Conservation (phyloP, 2,888 invertebrate genomes). For the Heliconius charithonia region DNA sequence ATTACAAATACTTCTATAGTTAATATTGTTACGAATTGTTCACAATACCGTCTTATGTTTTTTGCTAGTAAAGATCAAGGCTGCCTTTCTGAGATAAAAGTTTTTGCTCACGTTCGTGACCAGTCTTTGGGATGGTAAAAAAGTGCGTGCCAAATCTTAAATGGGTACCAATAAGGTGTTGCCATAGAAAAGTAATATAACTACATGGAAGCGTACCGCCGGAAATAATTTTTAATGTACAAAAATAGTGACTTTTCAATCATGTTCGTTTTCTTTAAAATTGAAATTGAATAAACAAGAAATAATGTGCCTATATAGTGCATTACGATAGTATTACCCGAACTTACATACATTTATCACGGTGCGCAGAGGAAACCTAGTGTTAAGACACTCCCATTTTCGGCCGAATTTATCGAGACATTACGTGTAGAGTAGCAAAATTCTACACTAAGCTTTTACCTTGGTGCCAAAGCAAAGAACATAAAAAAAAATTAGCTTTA, state of each 20-base stretch:
- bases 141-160: slow-evolving; percentile 74
- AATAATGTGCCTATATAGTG: no score
- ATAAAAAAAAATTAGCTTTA: no score
- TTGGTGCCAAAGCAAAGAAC: no score
- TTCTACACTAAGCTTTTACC: no score
- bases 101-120: slow-evolving; percentile 80
- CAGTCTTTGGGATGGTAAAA: slow-evolving; percentile 66
- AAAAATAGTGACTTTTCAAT: slow-evolving; percentile 29
- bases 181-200: slow-evolving; percentile 46
- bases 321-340: not conserved
- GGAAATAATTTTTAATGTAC: slow-evolving; percentile 49
- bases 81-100: slow-evolving; percentile 68
- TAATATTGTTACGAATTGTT: slow-evolving; percentile 49
- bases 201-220: slow-evolving; percentile 39
- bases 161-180: slow-evolving; percentile 68
- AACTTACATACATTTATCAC: no score
- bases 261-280: slow-evolving; percentile 10
- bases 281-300: slow-evolving; percentile 21
- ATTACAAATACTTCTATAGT: slow-evolving; percentile 44
- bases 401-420: no score
- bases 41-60: slow-evolving; percentile 61
- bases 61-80: slow-evolving; percentile 80
- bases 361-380: no score
- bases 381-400: no score
- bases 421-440: no score